Percentiles rank a stretch among this genome's conserved stretches.
Evolutionary conservation across 2,888 invertebrate species (phyloP).

Genomic region (Teleiodes luculella): DNA sequence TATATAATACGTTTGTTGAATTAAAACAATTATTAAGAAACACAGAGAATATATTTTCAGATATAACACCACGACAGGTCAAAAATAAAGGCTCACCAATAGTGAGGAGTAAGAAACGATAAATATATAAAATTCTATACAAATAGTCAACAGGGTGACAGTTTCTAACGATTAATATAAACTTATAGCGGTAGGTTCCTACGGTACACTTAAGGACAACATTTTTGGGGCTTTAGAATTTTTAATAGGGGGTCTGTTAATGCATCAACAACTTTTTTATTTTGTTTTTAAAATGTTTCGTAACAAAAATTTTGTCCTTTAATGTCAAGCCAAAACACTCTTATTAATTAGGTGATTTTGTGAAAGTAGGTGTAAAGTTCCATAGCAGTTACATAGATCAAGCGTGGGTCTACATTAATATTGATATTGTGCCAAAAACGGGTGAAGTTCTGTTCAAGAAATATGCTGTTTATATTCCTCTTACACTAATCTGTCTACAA

Average conservation of each 20-base stretch:
- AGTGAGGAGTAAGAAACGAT: slow-evolving; percentile 68
- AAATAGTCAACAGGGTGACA: slow-evolving; percentile 75
- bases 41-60: slow-evolving; percentile 77
- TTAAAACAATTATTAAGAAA: slow-evolving; percentile 62
- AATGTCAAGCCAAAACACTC: slow-evolving; percentile 30
- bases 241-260: background rate
- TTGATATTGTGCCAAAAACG: background rate
- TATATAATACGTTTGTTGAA: slow-evolving; percentile 17
- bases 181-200: slow-evolving; percentile 23
- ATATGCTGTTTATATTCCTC: slow-evolving; percentile 30
- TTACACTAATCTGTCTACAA: slow-evolving; percentile 41
- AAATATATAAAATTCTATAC: slow-evolving; percentile 74
- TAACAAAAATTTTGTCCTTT: slow-evolving; percentile 26
- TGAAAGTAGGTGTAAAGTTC: slow-evolving; percentile 13
- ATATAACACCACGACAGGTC: slow-evolving; percentile 75
- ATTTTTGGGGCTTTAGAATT: slow-evolving; percentile 13
- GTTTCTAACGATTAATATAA: slow-evolving; percentile 41
- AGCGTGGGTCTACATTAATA: background rate
- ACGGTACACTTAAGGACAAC: slow-evolving; percentile 26
- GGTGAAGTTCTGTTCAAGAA: background rate
- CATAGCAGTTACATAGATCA: background rate
- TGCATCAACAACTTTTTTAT: background rate
- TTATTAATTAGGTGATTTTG: slow-evolving; percentile 18
- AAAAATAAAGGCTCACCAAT: slow-evolving; percentile 66
- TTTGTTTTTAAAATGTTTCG: background rate